Evolutionary conservation across 1,140 invertebrate species (phyloP), one percentile per base, ranked within the genome.

Genomic region (Doryteuthis pealeii): DNA sequence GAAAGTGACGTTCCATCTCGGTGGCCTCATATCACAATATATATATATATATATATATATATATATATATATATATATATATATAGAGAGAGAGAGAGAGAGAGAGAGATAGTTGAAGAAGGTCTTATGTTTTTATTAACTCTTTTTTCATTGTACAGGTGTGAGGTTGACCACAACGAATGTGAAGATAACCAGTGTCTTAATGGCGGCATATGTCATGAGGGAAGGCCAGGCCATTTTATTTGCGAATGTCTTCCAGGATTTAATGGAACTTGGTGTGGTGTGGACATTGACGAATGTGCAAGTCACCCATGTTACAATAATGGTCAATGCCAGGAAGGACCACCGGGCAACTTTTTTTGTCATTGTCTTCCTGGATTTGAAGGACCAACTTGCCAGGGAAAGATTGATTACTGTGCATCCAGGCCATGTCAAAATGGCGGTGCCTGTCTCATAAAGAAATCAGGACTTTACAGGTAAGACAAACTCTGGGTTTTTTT

Each of bases 381-480:
- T 87, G 91, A 91, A 5, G 95, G 96, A 18, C 74, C 87, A 31
- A 92, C 92, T 78, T 98, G 96, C 89, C 93, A 95, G 58, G 88
- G 90, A 1, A 91, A 93, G 81, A 89, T 93, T 28, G 71, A 84
- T 45, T 80, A 84, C 30, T 87, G 85, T 71, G 65, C 45, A 8
- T 74, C 74, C 15, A 77, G 77, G 35, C 83, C 83, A 2, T 86
- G 84, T 75, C 73, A 76, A 26, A 78, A 85, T 70, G 78, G 79
- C 12, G 82, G 76, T 28, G 75, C 49, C 2, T 85, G 84, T 76
- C 70, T 75, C 8, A 67, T 43, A 73, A 74, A 15, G 31, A 66
- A 30, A 28, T 22, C 54, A 62, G 10, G 12, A 5, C 26, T 62
- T 62, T 62, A 62, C 26, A 22, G 26, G 54, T 62, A 62, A 62